These are phyloP conservation scores for Salvelinus sp. DNA, from an alignment of 2,113 vertebrate genomes.

Conservation along the genomic window DNA sequence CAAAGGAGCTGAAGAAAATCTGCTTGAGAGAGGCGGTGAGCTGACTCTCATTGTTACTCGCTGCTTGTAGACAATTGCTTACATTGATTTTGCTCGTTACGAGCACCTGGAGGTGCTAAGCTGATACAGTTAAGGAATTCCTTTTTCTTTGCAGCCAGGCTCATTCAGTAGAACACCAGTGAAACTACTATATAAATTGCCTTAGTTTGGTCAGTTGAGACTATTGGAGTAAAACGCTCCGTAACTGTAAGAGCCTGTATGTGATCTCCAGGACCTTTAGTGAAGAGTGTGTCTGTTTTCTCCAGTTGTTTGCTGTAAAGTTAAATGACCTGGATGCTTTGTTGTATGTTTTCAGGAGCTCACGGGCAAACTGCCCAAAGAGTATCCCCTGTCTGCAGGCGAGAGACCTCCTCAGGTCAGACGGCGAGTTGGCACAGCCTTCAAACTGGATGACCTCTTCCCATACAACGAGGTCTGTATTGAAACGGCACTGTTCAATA, in stretches of 20 bases:
- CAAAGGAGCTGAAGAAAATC: conserved; percentile 93
- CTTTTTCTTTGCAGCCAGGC: neutral
- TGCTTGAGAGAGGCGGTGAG: conserved; percentile 94
- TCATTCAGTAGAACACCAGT: conserved; percentile 13
- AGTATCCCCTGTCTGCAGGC: conserved; percentile 86
- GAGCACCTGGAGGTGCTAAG: neutral
- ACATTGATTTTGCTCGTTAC: neutral
- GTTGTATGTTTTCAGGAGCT: conserved; percentile 79
- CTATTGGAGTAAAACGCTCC: neutral
- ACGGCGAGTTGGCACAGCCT: conserved; percentile 85
- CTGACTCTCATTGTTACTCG: neutral
- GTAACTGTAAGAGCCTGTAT: neutral
- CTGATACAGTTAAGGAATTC: neutral
- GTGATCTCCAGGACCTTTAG: neutral
- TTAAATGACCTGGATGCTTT: conserved; percentile 7
- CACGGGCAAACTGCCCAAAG: conserved; percentile 90
- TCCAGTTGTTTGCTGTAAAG: conserved; percentile 12
- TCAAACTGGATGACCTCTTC: conserved; percentile 90
- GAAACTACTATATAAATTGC: neutral
- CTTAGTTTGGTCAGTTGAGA: neutral
- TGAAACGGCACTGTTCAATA: conserved; percentile 2
- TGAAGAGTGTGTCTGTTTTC: neutral
- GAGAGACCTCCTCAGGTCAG: conserved; percentile 89
- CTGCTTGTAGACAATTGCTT: conserved; percentile 4
- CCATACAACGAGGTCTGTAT: conserved; percentile 85